phyloP scores from a whole-genome alignment of 1,140 invertebrate genomes.

The Physella acuta region DNA sequence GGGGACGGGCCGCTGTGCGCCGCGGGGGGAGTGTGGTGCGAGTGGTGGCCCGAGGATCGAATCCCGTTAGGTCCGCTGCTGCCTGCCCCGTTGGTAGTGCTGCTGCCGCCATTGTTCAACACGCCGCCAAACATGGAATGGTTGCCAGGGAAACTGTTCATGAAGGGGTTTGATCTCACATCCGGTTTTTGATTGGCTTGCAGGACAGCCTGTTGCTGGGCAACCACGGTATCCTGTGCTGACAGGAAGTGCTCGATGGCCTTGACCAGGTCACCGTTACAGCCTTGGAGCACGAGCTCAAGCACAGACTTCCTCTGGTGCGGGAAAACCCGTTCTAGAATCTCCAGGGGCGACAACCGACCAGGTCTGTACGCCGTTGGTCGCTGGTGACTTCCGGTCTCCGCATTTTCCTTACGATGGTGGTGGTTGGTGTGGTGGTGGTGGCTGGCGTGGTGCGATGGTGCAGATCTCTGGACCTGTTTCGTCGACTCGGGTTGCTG shows the following conservation, averaged over 20 bases:
- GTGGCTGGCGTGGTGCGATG: background rate
- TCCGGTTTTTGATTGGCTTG: constrained; percentile 5
- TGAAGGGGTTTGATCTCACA: constrained; percentile 15
- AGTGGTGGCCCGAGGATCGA: background rate
- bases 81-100: constrained; percentile 8
- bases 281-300: constrained; percentile 81
- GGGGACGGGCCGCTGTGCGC: constrained; percentile 8
- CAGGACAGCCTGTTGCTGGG: constrained; percentile 41
- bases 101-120: background rate
- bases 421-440: background rate
- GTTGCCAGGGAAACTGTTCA: constrained; percentile 15
- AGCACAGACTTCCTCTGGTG: constrained; percentile 80
- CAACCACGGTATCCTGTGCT: constrained; percentile 53
- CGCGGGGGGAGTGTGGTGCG: constrained; percentile 14
- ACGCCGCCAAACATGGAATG: background rate
- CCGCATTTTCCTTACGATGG: background rate
- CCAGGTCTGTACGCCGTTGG: constrained; percentile 49
- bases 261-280: constrained; percentile 82
- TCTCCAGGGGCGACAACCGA: constrained; percentile 74
- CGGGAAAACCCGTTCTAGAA: constrained; percentile 82
- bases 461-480: background rate
- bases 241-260: constrained; percentile 71
- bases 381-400: background rate
- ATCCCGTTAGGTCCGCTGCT: constrained; percentile 15
- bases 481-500: background rate